phyloP scores from a whole-genome alignment of 2,888 invertebrate genomes.

The Cyclophora punctaria region DNA sequence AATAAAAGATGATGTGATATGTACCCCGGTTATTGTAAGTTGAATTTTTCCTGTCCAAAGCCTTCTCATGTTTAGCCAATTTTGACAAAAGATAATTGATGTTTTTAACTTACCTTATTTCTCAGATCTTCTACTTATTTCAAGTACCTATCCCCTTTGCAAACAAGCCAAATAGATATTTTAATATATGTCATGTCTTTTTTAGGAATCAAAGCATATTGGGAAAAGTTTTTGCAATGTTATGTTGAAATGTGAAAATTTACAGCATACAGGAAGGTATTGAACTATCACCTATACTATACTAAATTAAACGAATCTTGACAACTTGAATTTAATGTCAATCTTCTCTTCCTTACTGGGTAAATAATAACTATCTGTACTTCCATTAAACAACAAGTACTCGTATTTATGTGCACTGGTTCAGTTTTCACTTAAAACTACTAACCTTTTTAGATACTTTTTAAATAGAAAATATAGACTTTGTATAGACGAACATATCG shows the following conservation, averaged over 20 bases:
- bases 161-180: too few relatives aligned
- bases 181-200: slow-evolving; percentile 3
- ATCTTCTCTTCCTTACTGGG: too few relatives aligned
- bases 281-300: background rate
- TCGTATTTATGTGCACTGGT: too few relatives aligned
- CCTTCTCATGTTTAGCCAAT: background rate
- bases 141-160: too few relatives aligned
- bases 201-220: slow-evolving; percentile 60
- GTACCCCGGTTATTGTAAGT: slow-evolving; percentile 42
- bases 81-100: background rate
- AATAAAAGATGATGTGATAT: slow-evolving; percentile 31
- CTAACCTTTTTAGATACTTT: slow-evolving; percentile 1
- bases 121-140: too few relatives aligned
- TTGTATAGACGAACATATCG: too few relatives aligned
- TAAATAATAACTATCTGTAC: too few relatives aligned
- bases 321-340: too few relatives aligned
- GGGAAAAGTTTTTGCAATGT: slow-evolving; percentile 66
- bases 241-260: slow-evolving; percentile 87
- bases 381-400: too few relatives aligned
- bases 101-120: too few relatives aligned
- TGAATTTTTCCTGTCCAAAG: background rate
- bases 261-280: slow-evolving; percentile 86
- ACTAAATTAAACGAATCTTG: too few relatives aligned
- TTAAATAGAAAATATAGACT: too few relatives aligned
- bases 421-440: background rate